Percentiles rank a stretch among this genome's conserved stretches.
Evolutionary conservation across 1,140 invertebrate genomes (phyloP).

Genomic region (Halictus rubicundus): DNA sequence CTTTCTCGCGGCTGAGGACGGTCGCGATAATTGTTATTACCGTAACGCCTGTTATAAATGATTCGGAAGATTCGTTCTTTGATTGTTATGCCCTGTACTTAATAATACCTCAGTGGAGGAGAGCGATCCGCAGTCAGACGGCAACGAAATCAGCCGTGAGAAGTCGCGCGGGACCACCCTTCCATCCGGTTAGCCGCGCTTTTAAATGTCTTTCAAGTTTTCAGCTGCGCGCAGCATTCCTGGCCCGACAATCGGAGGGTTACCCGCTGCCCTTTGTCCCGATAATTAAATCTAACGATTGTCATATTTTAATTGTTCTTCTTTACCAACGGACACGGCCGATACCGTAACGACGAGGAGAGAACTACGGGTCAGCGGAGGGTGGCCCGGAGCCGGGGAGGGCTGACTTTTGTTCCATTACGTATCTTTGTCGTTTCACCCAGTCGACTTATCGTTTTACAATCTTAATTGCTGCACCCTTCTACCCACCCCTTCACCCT

Average conservation of each 20-base stretch:
- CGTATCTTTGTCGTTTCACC: conserved; percentile 63
- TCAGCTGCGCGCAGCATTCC: conserved; percentile 75
- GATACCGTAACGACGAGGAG: conserved; percentile 69
- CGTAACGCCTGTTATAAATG: conserved; percentile 68
- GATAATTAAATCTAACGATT: conserved; percentile 80
- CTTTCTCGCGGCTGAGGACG: neutral
- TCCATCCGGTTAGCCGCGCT: conserved; percentile 69
- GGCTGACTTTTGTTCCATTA: conserved; percentile 74
- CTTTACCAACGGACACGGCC: conserved; percentile 63
- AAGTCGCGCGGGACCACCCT: conserved; percentile 55
- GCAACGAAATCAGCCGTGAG: conserved; percentile 61
- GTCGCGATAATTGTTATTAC: conserved; percentile 68
- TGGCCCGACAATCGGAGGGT: conserved; percentile 56
- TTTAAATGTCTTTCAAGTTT: conserved; percentile 79
- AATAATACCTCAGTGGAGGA: conserved; percentile 55
- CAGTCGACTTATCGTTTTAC: conserved; percentile 41
- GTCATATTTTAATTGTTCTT: conserved; percentile 79
- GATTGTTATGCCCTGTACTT: conserved; percentile 68
- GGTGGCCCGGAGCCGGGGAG: conserved; percentile 35
- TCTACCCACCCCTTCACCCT: neutral
- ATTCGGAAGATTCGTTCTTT: conserved; percentile 68
- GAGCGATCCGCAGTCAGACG: conserved; percentile 29
- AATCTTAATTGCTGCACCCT: conserved; percentile 53
- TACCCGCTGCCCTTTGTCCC: conserved; percentile 69
- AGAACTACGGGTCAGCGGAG: conserved; percentile 48